A percentile compares a stretch with the other conserved stretches of the same genome.
These are phyloP conservation scores for Tachysurus fulvidraco DNA, from an alignment of 2,113 vertebrate species.

Conservation along the genomic window DNA sequence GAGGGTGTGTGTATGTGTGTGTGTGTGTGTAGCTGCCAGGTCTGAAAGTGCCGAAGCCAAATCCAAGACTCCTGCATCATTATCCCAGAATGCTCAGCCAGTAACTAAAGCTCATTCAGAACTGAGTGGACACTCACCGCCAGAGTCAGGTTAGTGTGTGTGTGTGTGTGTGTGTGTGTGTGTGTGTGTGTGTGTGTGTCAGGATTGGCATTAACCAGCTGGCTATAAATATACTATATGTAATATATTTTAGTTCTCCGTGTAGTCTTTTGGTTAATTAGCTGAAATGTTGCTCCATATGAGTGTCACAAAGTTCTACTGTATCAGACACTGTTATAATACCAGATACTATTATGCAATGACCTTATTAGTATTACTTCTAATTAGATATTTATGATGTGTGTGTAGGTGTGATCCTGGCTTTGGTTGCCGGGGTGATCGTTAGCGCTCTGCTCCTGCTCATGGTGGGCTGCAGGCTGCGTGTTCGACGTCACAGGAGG, in stretches of 20 bases:
- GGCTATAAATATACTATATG: background rate
- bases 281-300: background rate
- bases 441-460: constrained; percentile 90
- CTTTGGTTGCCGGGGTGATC: constrained; percentile 88
- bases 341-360: background rate
- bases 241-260: background rate
- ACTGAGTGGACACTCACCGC: constrained; percentile 76
- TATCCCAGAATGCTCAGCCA: constrained; percentile 34
- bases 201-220: background rate
- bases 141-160: constrained; percentile 81
- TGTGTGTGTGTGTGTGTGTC: background rate
- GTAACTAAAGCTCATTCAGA: constrained; percentile 71
- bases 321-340: background rate
- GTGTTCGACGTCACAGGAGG: constrained; percentile 86
- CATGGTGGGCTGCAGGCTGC: constrained; percentile 89
- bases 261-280: background rate
- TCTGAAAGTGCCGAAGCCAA: constrained; percentile 69
- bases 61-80: constrained; percentile 53
- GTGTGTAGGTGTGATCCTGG: constrained; percentile 86
- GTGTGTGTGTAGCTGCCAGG: constrained; percentile 64
- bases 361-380: background rate
- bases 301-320: background rate
- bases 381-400: background rate
- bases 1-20: constrained; percentile 14
- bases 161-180: too few relatives aligned